Conservation (phyloP, 1,140 invertebrate genomes). For the Theocolax elegans region DNA sequence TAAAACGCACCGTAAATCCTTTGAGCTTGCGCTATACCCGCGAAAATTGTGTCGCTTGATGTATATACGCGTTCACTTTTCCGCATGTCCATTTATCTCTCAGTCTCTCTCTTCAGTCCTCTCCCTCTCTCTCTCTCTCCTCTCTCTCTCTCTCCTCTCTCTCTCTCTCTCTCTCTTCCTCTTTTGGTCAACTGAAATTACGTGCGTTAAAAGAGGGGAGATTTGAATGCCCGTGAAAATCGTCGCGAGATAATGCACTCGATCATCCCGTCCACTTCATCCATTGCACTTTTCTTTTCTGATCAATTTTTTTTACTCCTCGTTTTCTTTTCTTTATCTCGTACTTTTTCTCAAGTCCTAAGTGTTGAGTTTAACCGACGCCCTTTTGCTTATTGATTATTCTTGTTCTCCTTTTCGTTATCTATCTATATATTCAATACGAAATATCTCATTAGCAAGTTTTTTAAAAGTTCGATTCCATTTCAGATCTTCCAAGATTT, state of each 20-base stretch:
- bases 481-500: no score
- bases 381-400: constrained; percentile 30
- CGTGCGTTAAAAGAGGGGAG: no score
- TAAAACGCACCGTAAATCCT: no score
- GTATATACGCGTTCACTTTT: no score
- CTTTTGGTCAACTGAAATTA: no score
- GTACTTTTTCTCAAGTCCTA: constrained; percentile 13
- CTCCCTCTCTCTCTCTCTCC: background rate
- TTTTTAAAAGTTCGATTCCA: constrained; percentile 12
- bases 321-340: background rate
- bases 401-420: background rate
- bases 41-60: no score
- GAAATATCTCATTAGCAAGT: constrained; percentile 34
- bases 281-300: background rate
- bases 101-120: background rate
- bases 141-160: no score
- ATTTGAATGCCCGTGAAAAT: constrained; percentile 20
- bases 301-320: background rate
- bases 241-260: constrained; percentile 33
- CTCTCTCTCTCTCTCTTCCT: no score
- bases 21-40: no score
- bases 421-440: constrained; percentile 14
- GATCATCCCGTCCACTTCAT: constrained; percentile 7
- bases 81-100: no score
- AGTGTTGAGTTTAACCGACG: background rate